phyloP scores from a whole-genome alignment of 2,113 vertebrate genomes.

The Panurus biarmicus region DNA sequence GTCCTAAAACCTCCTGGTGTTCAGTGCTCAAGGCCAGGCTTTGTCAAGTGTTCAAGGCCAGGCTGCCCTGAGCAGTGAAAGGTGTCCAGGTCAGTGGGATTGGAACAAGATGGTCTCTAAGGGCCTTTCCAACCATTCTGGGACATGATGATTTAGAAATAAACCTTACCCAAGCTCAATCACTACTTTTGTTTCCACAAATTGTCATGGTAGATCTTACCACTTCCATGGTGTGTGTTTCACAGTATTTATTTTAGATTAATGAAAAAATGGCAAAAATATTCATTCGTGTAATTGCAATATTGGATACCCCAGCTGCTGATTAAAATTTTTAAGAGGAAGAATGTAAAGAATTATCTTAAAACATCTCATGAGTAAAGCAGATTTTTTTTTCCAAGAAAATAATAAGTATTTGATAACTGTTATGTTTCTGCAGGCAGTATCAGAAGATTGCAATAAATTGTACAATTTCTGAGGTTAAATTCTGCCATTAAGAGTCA shows the following conservation, averaged over 20 bases:
- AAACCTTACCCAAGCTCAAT: background rate
- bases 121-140: background rate
- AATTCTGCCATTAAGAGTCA: background rate
- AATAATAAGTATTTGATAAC: background rate
- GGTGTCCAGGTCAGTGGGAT: too few relatives aligned
- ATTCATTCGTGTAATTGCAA: background rate
- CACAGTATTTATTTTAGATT: background rate
- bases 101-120: background rate
- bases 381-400: background rate
- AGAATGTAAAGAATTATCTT: background rate
- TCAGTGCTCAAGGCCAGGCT: background rate
- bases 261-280: background rate
- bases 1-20: background rate
- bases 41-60: background rate
- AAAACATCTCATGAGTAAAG: background rate
- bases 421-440: background rate
- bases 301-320: background rate
- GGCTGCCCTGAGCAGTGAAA: background rate
- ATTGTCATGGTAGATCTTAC: background rate
- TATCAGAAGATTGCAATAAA: background rate
- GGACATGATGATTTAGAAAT: background rate
- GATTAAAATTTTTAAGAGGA: background rate
- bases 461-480: background rate
- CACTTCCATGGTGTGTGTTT: background rate
- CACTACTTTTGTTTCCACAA: background rate